Percentiles rank a stretch among this genome's conserved stretches.
Conservation (phyloP, 1,140 invertebrate genomes). For the Drosophila leontia region DNA sequence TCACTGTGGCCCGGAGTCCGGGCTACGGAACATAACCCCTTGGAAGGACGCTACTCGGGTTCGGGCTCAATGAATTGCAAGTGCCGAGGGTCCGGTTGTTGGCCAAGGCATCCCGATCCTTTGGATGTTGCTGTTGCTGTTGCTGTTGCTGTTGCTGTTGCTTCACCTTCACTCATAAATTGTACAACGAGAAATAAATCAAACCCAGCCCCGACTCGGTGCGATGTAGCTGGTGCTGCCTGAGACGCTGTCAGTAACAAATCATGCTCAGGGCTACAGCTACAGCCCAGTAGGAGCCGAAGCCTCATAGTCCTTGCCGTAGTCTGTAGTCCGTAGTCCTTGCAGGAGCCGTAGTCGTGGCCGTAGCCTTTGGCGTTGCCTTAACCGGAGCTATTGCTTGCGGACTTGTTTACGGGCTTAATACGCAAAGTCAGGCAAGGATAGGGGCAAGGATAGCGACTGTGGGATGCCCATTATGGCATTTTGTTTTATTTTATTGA, state of each 20-base stretch:
- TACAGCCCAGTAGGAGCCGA: slow-evolving; percentile 62
- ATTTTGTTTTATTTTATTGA: not conserved
- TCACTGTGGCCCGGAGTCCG: slow-evolving; percentile 17
- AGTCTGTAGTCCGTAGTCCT: slow-evolving; percentile 6
- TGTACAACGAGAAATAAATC: slow-evolving; percentile 81
- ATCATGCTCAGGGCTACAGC: slow-evolving; percentile 79
- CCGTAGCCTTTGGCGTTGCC: slow-evolving; percentile 29
- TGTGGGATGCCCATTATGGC: not conserved
- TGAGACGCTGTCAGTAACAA: slow-evolving; percentile 82
- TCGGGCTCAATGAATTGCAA: slow-evolving; percentile 41
- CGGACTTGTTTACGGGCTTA: slow-evolving; percentile 78
- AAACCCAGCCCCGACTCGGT: slow-evolving; percentile 64
- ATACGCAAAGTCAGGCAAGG: slow-evolving; percentile 49
- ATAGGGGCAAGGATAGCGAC: slow-evolving; percentile 7
- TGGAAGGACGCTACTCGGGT: slow-evolving; percentile 41
- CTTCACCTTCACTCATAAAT: slow-evolving; percentile 84
- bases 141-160: slow-evolving; percentile 29
- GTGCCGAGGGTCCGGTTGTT: slow-evolving; percentile 33
- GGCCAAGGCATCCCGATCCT: slow-evolving; percentile 18
- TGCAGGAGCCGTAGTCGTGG: slow-evolving; percentile 18
- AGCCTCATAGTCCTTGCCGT: slow-evolving; percentile 18
- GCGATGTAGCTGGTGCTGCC: slow-evolving; percentile 55
- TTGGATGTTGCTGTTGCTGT: slow-evolving; percentile 47
- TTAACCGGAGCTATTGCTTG: slow-evolving; percentile 47
- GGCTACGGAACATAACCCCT: slow-evolving; percentile 63